A percentile compares a stretch with the other conserved stretches of the same genome.
phyloP scores from a whole-genome alignment of 2,113 vertebrate species.

The Rhinoderma darwinii region DNA sequence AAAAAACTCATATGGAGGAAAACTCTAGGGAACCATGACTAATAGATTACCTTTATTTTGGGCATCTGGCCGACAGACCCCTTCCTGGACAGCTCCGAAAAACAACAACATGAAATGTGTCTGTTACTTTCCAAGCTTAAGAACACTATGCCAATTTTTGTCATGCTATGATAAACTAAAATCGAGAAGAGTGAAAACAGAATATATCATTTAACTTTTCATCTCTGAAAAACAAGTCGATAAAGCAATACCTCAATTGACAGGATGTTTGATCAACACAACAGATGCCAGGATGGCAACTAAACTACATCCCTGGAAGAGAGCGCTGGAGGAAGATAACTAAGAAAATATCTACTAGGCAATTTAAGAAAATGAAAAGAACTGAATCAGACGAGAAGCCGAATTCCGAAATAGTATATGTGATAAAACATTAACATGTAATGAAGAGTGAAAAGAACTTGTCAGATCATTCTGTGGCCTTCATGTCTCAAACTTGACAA shows the following conservation, averaged over 20 bases:
- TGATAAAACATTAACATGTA: neutral
- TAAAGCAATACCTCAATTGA: constrained; percentile 4
- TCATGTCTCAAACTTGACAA: neutral
- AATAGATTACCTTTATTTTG: neutral
- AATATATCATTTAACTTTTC: neutral
- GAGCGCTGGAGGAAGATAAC: neutral
- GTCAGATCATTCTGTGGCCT: neutral
- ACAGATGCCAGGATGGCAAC: neutral
- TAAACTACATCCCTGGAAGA: neutral
- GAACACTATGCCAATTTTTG: neutral
- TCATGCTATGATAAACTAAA: neutral
- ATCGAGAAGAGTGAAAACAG: neutral
- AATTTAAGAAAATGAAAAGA: neutral
- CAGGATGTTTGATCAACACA: constrained; percentile 12
- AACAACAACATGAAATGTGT: neutral
- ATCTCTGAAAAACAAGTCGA: constrained; percentile 7
- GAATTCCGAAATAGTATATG: too few species aligned
- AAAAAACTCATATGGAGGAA: too few species aligned
- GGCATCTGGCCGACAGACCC: neutral
- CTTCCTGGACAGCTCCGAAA: neutral
- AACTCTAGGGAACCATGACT: neutral
- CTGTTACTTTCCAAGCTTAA: neutral
- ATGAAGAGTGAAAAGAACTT: neutral
- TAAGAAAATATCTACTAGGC: neutral
- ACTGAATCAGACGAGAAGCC: too few species aligned